These are phyloP conservation scores for Pluvianellus socialis DNA, from an alignment of 2,113 vertebrate species.

Conservation along the genomic window DNA sequence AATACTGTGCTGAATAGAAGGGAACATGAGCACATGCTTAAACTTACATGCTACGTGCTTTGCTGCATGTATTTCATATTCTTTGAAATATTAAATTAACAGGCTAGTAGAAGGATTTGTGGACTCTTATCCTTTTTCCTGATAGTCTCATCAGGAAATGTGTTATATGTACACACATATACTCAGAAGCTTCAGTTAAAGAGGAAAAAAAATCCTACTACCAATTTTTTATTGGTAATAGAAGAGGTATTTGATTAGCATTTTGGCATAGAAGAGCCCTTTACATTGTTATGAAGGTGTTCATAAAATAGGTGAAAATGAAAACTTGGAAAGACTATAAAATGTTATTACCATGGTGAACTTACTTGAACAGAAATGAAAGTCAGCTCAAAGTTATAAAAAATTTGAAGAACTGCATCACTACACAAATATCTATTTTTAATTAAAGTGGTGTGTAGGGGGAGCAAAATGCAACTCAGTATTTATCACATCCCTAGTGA, in stretches of 20 bases:
- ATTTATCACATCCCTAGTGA: neutral
- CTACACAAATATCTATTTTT: neutral
- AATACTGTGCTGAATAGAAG: neutral
- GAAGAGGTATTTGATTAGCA: conserved; percentile 19
- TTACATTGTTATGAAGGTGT: neutral
- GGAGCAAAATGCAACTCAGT: neutral
- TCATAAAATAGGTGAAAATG: conserved; percentile 47
- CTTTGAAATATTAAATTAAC: neutral
- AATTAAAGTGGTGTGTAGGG: neutral
- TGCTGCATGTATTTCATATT: neutral
- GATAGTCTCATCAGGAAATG: neutral
- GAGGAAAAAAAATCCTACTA: neutral
- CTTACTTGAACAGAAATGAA: neutral
- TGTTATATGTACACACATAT: neutral
- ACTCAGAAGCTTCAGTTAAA: neutral
- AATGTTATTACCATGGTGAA: conserved; percentile 31
- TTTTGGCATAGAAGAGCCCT: conserved; percentile 9
- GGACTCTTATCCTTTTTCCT: neutral
- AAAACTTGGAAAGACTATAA: conserved; percentile 30
- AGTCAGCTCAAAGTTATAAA: conserved; percentile 50
- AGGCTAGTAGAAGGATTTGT: neutral
- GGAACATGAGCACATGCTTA: neutral
- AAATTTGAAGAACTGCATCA: neutral
- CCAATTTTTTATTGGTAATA: neutral
- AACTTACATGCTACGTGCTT: neutral